These are phyloP conservation scores for Centropus unirufus DNA, from an alignment of 2,113 vertebrate genomes.

Conservation along the genomic window DNA sequence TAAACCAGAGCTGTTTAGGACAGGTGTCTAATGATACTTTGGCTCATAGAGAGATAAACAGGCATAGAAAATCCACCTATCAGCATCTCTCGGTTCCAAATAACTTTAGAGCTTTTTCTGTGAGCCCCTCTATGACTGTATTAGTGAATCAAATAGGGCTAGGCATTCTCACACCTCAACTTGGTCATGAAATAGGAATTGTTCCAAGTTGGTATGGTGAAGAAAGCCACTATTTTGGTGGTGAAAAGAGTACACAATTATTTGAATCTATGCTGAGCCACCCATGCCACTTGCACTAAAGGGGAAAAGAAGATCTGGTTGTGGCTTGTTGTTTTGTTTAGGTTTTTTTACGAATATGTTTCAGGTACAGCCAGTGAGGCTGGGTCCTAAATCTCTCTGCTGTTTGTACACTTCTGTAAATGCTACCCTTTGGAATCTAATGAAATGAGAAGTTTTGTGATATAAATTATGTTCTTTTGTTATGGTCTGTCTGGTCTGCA, in stretches of 20 bases:
- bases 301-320: neutral
- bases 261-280: neutral
- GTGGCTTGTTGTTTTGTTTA: neutral
- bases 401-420: neutral
- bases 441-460: neutral
- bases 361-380: neutral
- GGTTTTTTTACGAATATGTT: neutral
- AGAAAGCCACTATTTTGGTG: fast-evolving
- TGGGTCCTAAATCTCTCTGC: neutral
- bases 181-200: fast-evolving
- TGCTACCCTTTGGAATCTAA: neutral
- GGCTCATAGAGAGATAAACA: too few relatives aligned
- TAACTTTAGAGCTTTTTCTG: neutral
- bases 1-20: neutral
- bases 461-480: neutral
- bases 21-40: neutral
- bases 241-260: neutral
- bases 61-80: too few relatives aligned
- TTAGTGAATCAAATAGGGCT: neutral
- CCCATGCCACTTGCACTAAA: neutral
- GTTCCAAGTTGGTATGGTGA: neutral
- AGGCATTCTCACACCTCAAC: neutral
- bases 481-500: neutral
- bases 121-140: neutral
- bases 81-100: neutral